Evolutionary conservation across 1,140 invertebrate species (phyloP), one percentile per base, ranked within the genome.

Genomic region (Apis dorsata): DNA sequence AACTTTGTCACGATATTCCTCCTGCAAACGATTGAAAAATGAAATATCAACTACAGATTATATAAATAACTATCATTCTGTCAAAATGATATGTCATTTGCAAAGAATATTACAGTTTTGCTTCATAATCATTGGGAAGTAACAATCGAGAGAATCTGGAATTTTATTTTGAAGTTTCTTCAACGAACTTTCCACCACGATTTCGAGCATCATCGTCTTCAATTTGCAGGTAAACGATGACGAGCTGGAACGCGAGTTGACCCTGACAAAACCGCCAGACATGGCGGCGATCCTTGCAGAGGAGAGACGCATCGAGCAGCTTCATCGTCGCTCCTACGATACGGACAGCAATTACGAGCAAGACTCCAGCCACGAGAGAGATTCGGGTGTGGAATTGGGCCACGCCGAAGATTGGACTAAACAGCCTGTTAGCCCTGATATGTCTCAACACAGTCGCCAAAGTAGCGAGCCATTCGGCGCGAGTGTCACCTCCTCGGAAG

Each of bases 261-360:
- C 94, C 4, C 91, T 97, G 21, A 95, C 95, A 19, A 97, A 96
- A 84, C 96, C 97, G n/a, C 97, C 96, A 28, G 97, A 97, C 85
- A 96, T 97, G 93, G 96, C 96, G 44, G 95, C 96, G 44, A 95
- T 97, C 91, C 93, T 97, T 24, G 96, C 97, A 89, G 96, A 97
- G 89, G 97, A 98, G 91, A 95, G 96, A 28, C 96, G 97, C 79
- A 95, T 97, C 76, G 96, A 97, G 87, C 97, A 97, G 89, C 94
- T 97, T 28, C 94, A 95, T 82, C 92, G 94, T 55, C 94, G 94
- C 12, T 94, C 94, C n/a, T 94, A 94, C 87, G 94, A 94, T 79
- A 94, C 94, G 0, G 94, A 94, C 84, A 94, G 94, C 84, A 94
- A 95, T 83, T 94, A 94, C 80, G 93, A 94, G 68, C 93, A 94